Base-by-base conservation (phyloP, 2,888 invertebrate genomes). In the Cheilosia urbana region DNA sequence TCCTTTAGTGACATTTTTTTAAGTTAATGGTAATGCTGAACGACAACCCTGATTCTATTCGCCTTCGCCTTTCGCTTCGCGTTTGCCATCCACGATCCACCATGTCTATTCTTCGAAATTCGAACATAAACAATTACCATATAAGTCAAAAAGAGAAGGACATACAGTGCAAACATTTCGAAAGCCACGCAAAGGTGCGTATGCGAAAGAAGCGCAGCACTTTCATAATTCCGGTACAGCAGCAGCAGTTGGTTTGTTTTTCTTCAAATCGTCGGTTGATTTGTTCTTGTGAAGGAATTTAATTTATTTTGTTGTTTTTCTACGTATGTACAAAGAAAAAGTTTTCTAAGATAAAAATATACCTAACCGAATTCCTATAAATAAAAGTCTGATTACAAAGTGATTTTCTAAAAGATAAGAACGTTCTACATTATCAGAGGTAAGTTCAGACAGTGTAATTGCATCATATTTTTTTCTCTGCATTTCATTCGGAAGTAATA, bases 231-330 rank as follows among this genome's bases (percentile, higher is more conserved):
- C 4, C 47, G 37, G 13, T 27, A 30, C 19, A 55, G 27, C 24
- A 24, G 4, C 40, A 42, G 21, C 62, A 69, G 77, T 77, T 77
- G 24, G 37, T 77, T 77, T 62, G 45, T 69, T 69, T 69, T 62
- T 49, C 53, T 69, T 62, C 9, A 49, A 45, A 55, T 37, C 45
- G 55, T 27, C 55, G 57, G 69, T 78, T 45, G 17, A 5, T 1
- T 2, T 6, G 6, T 17, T 51, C 6, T 53, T 42, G 15, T 53
- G 24, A n/a, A 37, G 27, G 17, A 4, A 2, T 15, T 57, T 45
- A 4, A 2, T 15, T 57, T 45, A 62, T 53, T 19, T 21, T 62
- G 65, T 65, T 65, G n/a, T 15, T 40, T 53, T 42, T 72, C 45
- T 19, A 21, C 21, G 1, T 51, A 21, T 13, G 1, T 51, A 58